Percentiles rank a stretch among this genome's conserved stretches.
Conservation (phyloP, 2,888 invertebrate species). For the Coremacera marginata region DNA sequence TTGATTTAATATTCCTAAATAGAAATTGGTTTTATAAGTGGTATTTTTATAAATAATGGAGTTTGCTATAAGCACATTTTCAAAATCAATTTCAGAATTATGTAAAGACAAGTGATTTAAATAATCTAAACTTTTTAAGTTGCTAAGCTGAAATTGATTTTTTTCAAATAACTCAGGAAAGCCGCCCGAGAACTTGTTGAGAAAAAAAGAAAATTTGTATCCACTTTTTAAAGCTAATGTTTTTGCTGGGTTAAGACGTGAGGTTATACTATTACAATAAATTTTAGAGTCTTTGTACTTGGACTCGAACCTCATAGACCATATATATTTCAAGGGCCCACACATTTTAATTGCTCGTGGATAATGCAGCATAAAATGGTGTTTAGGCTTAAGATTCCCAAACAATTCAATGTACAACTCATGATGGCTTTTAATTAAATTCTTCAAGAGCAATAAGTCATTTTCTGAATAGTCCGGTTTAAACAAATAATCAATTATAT, state of each 20-base stretch:
- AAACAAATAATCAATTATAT: constrained; percentile 36
- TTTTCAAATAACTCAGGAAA: too few relatives aligned
- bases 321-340: constrained; percentile 40
- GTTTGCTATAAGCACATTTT: background rate
- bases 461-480: background rate
- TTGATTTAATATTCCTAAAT: too few relatives aligned
- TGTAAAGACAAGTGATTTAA: too few relatives aligned
- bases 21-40: constrained; percentile 31
- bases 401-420: constrained; percentile 36
- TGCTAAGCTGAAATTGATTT: too few relatives aligned
- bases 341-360: constrained; percentile 28
- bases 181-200: too few relatives aligned
- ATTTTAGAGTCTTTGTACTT: constrained; percentile 40
- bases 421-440: too few relatives aligned
- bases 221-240: too few relatives aligned
- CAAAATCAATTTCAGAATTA: background rate
- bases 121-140: too few relatives aligned
- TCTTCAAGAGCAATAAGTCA: constrained; percentile 1
- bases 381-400: constrained; percentile 41
- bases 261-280: constrained; percentile 40
- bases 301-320: constrained; percentile 40
- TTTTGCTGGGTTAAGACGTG: too few relatives aligned
- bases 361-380: constrained; percentile 38
- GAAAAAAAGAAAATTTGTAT: too few relatives aligned
- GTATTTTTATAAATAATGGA: background rate